Percentiles rank a stretch among this genome's conserved stretches.
Conservation (phyloP, 2,113 vertebrate species). For the Nycticorax nycticorax region DNA sequence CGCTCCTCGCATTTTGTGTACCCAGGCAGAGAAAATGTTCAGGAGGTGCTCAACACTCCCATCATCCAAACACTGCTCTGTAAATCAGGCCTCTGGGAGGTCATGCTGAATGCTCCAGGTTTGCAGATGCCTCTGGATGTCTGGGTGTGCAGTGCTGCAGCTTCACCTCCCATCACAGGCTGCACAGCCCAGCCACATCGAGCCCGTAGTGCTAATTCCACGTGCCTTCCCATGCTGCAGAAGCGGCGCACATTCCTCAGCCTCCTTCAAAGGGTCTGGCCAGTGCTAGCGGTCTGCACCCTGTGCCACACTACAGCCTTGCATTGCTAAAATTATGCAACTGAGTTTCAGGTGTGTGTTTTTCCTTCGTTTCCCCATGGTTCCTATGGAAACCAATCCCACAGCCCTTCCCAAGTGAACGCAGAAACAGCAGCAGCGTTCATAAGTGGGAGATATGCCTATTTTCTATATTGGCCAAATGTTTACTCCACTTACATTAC, state of each 20-base stretch:
- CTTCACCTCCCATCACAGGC: neutral
- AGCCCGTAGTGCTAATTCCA: accelerated
- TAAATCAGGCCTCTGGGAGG: neutral
- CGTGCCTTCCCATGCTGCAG: neutral
- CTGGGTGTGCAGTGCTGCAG: no score
- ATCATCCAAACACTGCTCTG: neutral
- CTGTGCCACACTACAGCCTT: neutral
- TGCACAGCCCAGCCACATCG: neutral
- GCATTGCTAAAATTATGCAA: neutral
- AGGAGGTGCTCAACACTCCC: neutral
- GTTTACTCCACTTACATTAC: neutral
- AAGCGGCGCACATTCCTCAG: neutral
- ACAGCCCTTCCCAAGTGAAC: neutral
- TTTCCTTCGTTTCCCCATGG: neutral
- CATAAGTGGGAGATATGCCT: neutral
- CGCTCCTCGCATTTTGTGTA: neutral
- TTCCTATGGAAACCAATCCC: conserved; percentile 28
- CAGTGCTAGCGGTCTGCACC: neutral
- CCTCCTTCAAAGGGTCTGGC: neutral
- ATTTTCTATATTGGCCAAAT: neutral
- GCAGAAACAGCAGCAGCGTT: neutral
- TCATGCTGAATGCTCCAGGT: neutral
- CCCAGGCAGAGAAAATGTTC: neutral
- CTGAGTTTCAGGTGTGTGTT: neutral
- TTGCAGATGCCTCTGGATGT: neutral